Conservation (phyloP, 2,888 invertebrate species). For the Lycocerus yunnanus region DNA sequence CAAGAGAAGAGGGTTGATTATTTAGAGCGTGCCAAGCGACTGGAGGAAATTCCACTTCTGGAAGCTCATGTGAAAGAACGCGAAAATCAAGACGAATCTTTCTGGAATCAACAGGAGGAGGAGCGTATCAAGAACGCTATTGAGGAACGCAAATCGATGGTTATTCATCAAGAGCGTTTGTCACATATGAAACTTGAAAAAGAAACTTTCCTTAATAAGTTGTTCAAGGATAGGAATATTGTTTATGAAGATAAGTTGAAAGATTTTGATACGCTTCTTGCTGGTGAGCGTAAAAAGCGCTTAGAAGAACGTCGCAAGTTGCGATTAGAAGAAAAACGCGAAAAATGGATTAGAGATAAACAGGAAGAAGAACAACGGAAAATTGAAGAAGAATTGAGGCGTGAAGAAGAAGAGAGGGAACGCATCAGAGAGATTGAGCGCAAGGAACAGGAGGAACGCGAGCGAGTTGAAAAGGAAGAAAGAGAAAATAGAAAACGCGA, state of each 20-base stretch:
- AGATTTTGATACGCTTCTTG: conserved; percentile 71
- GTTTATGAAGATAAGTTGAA: conserved; percentile 65
- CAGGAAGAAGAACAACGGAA: conserved; percentile 72
- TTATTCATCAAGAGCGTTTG: conserved; percentile 80
- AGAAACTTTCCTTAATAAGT: conserved; percentile 74
- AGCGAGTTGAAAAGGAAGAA: conserved; percentile 65
- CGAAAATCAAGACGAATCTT: conserved; percentile 77
- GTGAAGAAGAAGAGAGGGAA: conserved; percentile 61
- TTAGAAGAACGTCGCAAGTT: conserved; percentile 68
- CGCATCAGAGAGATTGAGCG: conserved; percentile 59
- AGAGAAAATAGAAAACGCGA: conserved; percentile 63
- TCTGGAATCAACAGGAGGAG: conserved; percentile 92
- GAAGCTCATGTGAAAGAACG: conserved; percentile 86
- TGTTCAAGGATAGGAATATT: conserved; percentile 74
- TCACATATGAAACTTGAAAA: conserved; percentile 80
- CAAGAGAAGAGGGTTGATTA: conserved; percentile 98
- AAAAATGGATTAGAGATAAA: conserved; percentile 68
- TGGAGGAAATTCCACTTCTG: conserved; percentile 92
- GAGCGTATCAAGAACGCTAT: conserved; percentile 82
- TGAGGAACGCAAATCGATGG: conserved; percentile 78
- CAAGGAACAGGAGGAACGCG: conserved; percentile 61
- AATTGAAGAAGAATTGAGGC: conserved; percentile 67
- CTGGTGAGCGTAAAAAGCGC: conserved; percentile 68
- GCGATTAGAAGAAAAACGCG: conserved; percentile 67
- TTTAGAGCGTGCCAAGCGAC: conserved; percentile 90